phyloP scores from a whole-genome alignment of 2,797 vertebrate species.

The Agapornis canus region DNA sequence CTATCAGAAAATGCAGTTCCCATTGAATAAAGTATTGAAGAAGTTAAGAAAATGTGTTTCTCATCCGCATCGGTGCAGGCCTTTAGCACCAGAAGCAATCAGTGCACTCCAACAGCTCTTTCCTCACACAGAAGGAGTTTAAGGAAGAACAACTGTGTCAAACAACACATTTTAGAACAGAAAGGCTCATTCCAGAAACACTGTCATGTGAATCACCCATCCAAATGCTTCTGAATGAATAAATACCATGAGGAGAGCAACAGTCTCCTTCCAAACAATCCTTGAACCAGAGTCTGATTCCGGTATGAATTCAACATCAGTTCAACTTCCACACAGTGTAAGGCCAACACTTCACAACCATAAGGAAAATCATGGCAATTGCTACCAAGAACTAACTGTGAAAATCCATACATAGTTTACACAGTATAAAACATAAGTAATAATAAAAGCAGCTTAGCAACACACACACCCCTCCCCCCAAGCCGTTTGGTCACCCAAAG shows the following conservation, averaged over 20 bases:
- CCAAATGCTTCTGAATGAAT: neutral
- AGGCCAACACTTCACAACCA: neutral
- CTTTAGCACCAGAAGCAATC: neutral
- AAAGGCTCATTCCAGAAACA: neutral
- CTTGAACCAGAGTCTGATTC: neutral
- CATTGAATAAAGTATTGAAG: neutral
- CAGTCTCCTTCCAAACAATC: neutral
- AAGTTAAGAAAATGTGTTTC: neutral
- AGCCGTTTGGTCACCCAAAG: fast-evolving
- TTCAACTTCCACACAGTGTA: neutral
- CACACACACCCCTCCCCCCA: neutral
- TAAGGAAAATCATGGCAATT: fast-evolving
- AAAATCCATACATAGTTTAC: neutral
- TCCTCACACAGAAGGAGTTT: neutral
- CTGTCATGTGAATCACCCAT: neutral
- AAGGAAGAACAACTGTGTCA: neutral
- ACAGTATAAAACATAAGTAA: neutral
- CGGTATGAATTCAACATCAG: neutral
- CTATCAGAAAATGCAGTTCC: neutral
- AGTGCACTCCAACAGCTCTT: neutral
- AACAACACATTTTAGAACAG: neutral
- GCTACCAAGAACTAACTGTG: neutral
- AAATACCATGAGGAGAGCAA: neutral
- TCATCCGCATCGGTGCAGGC: neutral
- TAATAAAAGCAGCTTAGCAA: neutral